phyloP scores from a whole-genome alignment of 2,113 vertebrate species.

The Crocuta crocuta region DNA sequence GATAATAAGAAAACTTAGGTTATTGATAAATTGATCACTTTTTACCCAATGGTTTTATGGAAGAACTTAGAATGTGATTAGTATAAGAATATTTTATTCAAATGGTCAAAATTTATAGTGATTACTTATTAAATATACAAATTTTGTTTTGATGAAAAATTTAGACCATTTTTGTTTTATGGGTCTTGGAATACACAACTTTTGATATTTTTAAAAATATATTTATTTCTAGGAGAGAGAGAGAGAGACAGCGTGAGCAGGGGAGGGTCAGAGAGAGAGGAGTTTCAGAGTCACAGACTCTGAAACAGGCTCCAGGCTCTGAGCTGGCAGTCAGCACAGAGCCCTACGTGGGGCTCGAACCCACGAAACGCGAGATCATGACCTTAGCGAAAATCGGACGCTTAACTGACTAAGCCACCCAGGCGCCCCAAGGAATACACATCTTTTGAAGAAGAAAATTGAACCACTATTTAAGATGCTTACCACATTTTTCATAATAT shows the following conservation, averaged over 20 bases:
- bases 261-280: no score
- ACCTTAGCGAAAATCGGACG: no score
- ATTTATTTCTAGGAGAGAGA: no score
- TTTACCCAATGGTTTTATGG: background rate
- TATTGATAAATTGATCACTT: background rate
- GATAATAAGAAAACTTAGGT: background rate
- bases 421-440: no score
- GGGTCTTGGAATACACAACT: background rate
- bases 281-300: no score
- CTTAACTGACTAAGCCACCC: no score
- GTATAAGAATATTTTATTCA: background rate
- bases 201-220: no score
- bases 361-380: no score
- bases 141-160: background rate
- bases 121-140: background rate
- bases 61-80: background rate
- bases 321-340: no score
- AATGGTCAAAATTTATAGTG: background rate
- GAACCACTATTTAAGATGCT: background rate
- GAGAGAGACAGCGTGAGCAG: no score
- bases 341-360: no score
- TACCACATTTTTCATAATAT: background rate
- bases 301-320: no score
- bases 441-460: background rate
- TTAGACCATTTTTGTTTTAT: background rate